Evolutionary conservation across 2,888 invertebrate species (phyloP), one percentile per base, ranked within the genome.

Genomic region (Ormyrus labotus): DNA sequence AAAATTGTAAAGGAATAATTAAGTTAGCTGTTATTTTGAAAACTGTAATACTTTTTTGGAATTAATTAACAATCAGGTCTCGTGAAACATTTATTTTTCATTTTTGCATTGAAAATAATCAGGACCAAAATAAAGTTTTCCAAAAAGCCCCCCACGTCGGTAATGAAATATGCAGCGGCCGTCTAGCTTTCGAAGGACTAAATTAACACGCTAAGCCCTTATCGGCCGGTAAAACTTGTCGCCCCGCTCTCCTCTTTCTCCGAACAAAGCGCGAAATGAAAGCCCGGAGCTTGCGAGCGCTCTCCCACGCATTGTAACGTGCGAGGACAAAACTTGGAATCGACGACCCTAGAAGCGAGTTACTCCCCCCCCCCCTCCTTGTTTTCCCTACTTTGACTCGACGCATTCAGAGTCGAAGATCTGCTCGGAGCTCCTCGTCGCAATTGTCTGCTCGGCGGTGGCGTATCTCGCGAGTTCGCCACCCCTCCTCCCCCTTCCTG

Each of bases 191-290:
- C 13, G 9, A n/a, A 13, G 11, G 57, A 70, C 47, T 48, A 58
- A 57, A 70, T 70, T 50, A 58, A 47, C 48, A 19, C 60, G 48
- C 48, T 48, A 70, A 74, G 48, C n/a, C 74, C 53, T 19, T 65
- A 65, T 67, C 65, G 64, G 74, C 10, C 1, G 48, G 34, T 19
- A 47, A 34, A 53, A 67, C 61, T 71, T 71, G 5, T 4, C 0
- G 9, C 9, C 45, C 8, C 9, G 53, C 65, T 45, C 19, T 19
- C 19, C 19, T 19, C 19, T 19, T 19, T 19, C 8, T 10, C 50
- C 50, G 45, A 61, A 68, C 68, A 76, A 68, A 76, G 76, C n/a
- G 61, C 69, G 47, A 76, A 68, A 68, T 61, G 61, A 58, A 75
- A 67, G 34, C 57, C 19, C 19, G 19, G 19, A 19, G 19, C 19